phyloP scores from a whole-genome alignment of 35 echinoderm and acorn worm genomes.

The Heliocidaris erythrogramma region DNA sequence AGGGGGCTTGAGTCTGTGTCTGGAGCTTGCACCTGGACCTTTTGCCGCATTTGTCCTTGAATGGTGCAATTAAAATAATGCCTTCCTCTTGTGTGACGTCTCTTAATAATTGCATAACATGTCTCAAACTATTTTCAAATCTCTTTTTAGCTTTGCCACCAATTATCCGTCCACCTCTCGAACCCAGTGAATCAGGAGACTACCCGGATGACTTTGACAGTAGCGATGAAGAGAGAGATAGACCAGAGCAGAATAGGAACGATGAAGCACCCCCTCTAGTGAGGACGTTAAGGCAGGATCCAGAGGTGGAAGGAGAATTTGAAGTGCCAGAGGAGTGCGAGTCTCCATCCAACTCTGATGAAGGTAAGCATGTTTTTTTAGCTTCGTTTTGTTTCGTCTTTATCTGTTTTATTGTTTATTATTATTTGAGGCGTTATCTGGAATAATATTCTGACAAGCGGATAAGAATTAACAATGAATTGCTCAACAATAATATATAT shows the following conservation, averaged over 20 bases:
- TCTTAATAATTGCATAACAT: too few relatives aligned
- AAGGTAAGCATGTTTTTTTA: not conserved
- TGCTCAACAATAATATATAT: too few relatives aligned
- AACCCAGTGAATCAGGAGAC: constrained; percentile 34
- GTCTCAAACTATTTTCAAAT: too few relatives aligned
- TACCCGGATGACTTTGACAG: constrained; percentile 45
- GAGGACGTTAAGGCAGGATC: not conserved
- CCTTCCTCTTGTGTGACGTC: too few relatives aligned
- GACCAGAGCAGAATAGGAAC: not conserved
- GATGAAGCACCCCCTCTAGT: not conserved
- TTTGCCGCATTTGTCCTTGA: too few relatives aligned
- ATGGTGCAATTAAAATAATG: too few relatives aligned
- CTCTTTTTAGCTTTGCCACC: not conserved
- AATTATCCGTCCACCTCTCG: not conserved
- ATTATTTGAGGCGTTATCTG: too few relatives aligned
- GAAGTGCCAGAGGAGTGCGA: constrained; percentile 35
- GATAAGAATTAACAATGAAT: too few relatives aligned
- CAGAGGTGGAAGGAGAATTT: not conserved
- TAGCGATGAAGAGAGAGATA: constrained; percentile 29
- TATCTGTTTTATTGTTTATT: too few relatives aligned
- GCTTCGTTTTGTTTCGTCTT: not conserved
- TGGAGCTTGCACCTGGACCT: too few relatives aligned
- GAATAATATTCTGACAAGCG: too few relatives aligned
- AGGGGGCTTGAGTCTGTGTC: too few relatives aligned
- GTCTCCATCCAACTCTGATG: not conserved